Evolutionary conservation across 2,888 invertebrate genomes (phyloP), one percentile per base, ranked within the genome.

Genomic region (Gandaritis pyraliata): DNA sequence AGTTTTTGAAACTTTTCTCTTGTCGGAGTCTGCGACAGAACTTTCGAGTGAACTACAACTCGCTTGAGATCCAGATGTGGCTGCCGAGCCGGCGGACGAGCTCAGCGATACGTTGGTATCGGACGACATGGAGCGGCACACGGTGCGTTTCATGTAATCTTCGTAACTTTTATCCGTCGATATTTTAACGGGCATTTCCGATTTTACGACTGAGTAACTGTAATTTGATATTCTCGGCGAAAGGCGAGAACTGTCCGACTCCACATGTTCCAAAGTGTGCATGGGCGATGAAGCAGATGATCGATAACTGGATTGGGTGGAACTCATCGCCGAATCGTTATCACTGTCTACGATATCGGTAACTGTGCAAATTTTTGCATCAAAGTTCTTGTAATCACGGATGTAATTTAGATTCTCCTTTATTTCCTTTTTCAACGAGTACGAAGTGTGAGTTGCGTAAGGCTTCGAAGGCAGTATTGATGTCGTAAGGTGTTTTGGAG

Each of bases 301-400:
- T 70, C 96, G 94, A 80, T 95, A 95, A 80, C 96, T 96, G 47
- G 96, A 97, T 56, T 96, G 95, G 71, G 96, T 96, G 50, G 96
- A 96, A 81, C 97, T 97, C 81, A 97, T 96, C 4, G 97, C 97
- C 30, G 97, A 97, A 84, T 97, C 97, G 76, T 96, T 97, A 82
- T 97, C 97, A 75, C 96, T 96, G 72, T 96, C 96, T 70, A 95
- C 94, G 74, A 91, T 88, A 76, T 84, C 93, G 39, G 90, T 90
- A 38, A 87, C 78, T 13, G 92, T 91, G 60, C 90, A 90, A 68
- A 90, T 84, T 80, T 90, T 91, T 48, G 90, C 85, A 74, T 91
- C 92, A 43, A 90, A 76, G 66, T 90, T 90, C 76, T 88, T 90
- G 61, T 83, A 90, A 66, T 90, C 87, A 49, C 85, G 80, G 57